Base-by-base conservation (phyloP, 2,113 vertebrate species). In the Australoheros scitulus region DNA sequence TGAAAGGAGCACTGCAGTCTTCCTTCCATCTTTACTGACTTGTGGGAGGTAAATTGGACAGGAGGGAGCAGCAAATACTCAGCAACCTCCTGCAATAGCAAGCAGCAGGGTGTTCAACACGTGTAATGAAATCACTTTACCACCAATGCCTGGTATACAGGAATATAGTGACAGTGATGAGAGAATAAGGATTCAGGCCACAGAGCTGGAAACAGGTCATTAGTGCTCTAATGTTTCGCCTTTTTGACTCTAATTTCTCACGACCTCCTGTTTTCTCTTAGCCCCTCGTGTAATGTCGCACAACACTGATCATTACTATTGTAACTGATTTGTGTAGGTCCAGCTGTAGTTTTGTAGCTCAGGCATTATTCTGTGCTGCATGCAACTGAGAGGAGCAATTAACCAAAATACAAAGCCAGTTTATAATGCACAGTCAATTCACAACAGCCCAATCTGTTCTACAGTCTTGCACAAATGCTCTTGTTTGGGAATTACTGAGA, bases 401-500 rank as follows among this genome's bases (percentile, higher is more conserved):
- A 82, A 85, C 61, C 41, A 50, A 52, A 77, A 86, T 84, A 80
- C 57, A 88, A 87, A 89, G 43, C 43, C 41, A 29, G 68, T 83
- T 87, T 58, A 77, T 80, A 43, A 52, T 75, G 61, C 43, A 14
- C 76, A 52, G 47, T 77, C 70, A 43, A 78, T 65, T 61, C 68
- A 80, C 55, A 68, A 52, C 61, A 14, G 60, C 14, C 29, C 47
- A 4, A 74, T 83, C 80, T 59, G 83, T 85, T 43, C 75, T 58
- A 52, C 72, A 59, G 68, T 72, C 78, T 32, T 75, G 70, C 85
- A 87, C 84, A 80, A 83, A 79, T 60, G 72, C 87, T 72, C 77
- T 68, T 77, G 81, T 89, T 88, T 80, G 85, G 77, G 82, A 84
- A 87, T 81, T 77, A 80, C 76, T 70, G 83, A 61, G 80, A 34